Percentiles rank a stretch among this genome's conserved stretches.
phyloP scores from a whole-genome alignment of 2,888 invertebrate species.

The Cyaniris semiargus region DNA sequence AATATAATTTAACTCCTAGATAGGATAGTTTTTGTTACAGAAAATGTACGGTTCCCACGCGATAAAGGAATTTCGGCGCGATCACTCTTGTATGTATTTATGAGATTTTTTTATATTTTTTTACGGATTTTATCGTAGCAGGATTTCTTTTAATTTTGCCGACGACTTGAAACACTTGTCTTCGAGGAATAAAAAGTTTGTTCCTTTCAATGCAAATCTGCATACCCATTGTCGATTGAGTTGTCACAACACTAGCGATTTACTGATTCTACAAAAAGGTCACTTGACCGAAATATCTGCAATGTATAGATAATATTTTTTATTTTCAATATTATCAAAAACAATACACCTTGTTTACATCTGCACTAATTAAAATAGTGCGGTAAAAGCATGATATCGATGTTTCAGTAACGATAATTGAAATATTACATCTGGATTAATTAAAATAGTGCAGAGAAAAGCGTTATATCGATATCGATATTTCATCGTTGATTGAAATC shows the following conservation, averaged over 20 bases:
- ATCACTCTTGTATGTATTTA: no score
- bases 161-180: neutral
- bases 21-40: no score
- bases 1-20: no score
- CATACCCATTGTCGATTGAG: conserved; percentile 14
- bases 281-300: neutral
- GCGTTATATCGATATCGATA: conserved; percentile 1
- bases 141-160: neutral
- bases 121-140: neutral
- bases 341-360: neutral
- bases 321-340: neutral
- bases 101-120: no score
- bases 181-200: neutral
- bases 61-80: no score
- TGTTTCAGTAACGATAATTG: neutral
- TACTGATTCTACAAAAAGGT: neutral
- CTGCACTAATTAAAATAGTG: neutral
- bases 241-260: conserved; percentile 12
- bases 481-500: neutral
- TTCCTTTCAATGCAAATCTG: conserved; percentile 13
- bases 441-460: neutral
- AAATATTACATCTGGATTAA: neutral
- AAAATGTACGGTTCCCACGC: no score
- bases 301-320: neutral
- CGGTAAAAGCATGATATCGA: neutral